Conservation (phyloP, 2,888 invertebrate genomes). For the Piscicola geometra region DNA sequence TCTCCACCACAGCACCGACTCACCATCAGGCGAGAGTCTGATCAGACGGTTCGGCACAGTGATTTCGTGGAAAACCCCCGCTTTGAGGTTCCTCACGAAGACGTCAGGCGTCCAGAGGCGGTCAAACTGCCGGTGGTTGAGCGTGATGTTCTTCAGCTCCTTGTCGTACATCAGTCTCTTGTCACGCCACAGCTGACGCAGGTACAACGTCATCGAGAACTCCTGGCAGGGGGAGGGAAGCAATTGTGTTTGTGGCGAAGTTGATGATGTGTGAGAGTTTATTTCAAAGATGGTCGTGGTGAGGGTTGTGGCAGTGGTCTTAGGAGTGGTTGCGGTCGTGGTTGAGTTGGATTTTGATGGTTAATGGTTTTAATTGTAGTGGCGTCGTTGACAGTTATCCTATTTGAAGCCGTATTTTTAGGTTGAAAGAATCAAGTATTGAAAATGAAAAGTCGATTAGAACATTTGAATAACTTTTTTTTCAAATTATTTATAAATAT, state of each 20-base stretch:
- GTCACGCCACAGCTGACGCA: constrained; percentile 87
- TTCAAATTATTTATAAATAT: no score
- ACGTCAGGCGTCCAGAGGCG: constrained; percentile 40
- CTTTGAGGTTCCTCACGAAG: constrained; percentile 39
- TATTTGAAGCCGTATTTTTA: no score
- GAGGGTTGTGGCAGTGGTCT: neutral
- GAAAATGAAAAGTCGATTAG: no score
- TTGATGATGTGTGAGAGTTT: no score
- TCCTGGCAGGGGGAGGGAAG: constrained; percentile 63
- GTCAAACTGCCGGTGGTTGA: constrained; percentile 39
- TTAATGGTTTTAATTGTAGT: no score
- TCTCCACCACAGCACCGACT: no score
- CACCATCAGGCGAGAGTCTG: constrained; percentile 37
- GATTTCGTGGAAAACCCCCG: constrained; percentile 38
- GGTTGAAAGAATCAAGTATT: no score
- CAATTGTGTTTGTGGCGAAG: neutral
- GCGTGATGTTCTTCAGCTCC: constrained; percentile 33
- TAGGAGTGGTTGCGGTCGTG: neutral
- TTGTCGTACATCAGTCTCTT: constrained; percentile 69
- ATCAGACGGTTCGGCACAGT: constrained; percentile 41
- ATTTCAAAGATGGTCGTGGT: no score
- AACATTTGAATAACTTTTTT: no score
- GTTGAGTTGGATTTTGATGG: no score
- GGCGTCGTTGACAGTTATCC: no score
- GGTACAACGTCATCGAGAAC: constrained; percentile 84